Percentiles rank a stretch among this genome's conserved stretches.
Conservation (phyloP, 2,888 invertebrate species). For the Lordiphosa fenestrarum region DNA sequence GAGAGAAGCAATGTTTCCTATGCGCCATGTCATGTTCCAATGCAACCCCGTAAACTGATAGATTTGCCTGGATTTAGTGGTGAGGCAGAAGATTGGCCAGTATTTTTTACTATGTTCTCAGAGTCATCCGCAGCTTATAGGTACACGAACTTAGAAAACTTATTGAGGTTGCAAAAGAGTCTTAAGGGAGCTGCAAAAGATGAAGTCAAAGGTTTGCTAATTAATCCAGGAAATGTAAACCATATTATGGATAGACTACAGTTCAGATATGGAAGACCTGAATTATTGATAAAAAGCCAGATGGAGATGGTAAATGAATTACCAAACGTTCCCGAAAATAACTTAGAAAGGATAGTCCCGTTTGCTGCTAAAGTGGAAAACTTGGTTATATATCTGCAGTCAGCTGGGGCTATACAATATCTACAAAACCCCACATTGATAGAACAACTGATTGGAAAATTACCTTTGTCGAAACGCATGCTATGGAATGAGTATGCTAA, state of each 20-base stretch:
- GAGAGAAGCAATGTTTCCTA: too few species aligned
- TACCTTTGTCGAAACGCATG: not conserved
- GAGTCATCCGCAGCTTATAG: conserved; percentile 6
- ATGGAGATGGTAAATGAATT: not conserved
- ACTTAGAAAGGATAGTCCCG: not conserved
- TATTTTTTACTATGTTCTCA: conserved; percentile 6
- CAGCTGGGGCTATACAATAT: conserved; percentile 1
- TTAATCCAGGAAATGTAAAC: conserved; percentile 1
- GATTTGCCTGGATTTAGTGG: conserved; percentile 3
- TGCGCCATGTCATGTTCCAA: too few species aligned
- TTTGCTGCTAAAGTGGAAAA: conserved; percentile 1
- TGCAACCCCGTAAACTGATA: too few species aligned
- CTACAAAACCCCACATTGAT: conserved; percentile 3
- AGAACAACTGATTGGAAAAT: not conserved
- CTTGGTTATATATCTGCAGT: too few species aligned
- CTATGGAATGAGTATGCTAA: conserved; percentile 1
- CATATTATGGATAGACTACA: conserved; percentile 3
- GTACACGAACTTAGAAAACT: conserved; percentile 6
- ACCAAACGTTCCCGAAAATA: not conserved
- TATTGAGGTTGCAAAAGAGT: conserved; percentile 2
- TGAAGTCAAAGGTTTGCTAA: conserved; percentile 3
- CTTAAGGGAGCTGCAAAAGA: not conserved
- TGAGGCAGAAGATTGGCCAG: conserved; percentile 5
- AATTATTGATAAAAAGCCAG: conserved; percentile 1
- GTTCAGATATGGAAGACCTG: not conserved